Evolutionary conservation across 2,888 invertebrate species (phyloP).

Genomic region (Folsomia manolachei): DNA sequence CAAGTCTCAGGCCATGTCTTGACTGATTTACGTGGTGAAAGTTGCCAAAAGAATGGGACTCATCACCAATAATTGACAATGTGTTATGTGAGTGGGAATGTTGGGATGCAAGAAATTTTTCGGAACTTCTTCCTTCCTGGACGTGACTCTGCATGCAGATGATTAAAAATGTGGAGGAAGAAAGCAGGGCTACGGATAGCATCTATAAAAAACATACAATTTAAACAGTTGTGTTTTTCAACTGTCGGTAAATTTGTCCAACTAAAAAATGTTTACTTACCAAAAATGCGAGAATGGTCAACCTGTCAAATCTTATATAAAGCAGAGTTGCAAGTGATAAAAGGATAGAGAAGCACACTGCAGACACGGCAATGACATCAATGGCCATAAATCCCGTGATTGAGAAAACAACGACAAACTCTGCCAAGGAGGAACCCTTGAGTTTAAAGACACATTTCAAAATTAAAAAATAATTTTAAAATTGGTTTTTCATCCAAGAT

Average conservation of each 20-base stretch:
- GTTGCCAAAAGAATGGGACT: background rate
- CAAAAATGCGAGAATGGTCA: slow-evolving; percentile 37
- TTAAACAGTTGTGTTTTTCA: too few relatives aligned
- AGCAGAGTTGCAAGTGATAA: slow-evolving; percentile 33
- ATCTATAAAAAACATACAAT: slow-evolving; percentile 19
- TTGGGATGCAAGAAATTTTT: slow-evolving; percentile 17
- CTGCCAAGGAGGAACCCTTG: slow-evolving; percentile 36
- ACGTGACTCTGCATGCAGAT: slow-evolving; percentile 29
- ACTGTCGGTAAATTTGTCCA: too few relatives aligned
- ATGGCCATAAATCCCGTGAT: slow-evolving; percentile 35
- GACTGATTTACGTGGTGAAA: slow-evolving; percentile 20
- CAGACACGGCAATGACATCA: slow-evolving; percentile 32
- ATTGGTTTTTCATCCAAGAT: too few relatives aligned
- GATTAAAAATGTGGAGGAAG: slow-evolving; percentile 35
- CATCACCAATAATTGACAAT: slow-evolving; percentile 14
- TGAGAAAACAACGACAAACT: slow-evolving; percentile 36
- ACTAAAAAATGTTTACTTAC: too few relatives aligned
- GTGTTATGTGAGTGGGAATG: slow-evolving; percentile 24
- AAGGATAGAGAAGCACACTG: slow-evolving; percentile 35
- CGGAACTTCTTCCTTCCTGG: slow-evolving; percentile 18
- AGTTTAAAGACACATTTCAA: background rate
- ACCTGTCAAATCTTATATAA: slow-evolving; percentile 39
- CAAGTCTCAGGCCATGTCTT: slow-evolving; percentile 31
- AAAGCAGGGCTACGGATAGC: slow-evolving; percentile 36
- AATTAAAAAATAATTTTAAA: background rate